Percentiles rank a stretch among this genome's conserved stretches.
Conservation (phyloP, 2,888 invertebrate species). For the Athetis lepigone region DNA sequence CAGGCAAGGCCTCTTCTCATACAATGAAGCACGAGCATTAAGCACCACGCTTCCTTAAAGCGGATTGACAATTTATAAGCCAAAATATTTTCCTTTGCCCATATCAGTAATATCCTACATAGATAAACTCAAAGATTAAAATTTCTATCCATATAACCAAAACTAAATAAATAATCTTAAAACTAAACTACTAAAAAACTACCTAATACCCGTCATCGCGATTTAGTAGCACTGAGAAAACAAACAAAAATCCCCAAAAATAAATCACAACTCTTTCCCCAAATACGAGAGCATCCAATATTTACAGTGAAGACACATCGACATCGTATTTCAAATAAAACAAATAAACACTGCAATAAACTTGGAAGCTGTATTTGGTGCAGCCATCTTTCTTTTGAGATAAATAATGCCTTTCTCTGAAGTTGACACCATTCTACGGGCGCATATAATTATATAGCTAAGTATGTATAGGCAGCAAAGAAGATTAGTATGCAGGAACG, state of each 20-base stretch:
- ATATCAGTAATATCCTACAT: too few species aligned
- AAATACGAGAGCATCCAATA: slow-evolving; percentile 20
- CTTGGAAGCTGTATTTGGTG: slow-evolving; percentile 21
- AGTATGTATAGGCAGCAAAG: too few species aligned
- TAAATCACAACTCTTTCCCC: slow-evolving; percentile 13
- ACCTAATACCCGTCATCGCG: background rate
- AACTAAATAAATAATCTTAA: background rate
- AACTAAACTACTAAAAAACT: background rate
- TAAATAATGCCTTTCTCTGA: slow-evolving; percentile 45
- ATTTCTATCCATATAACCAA: too few species aligned
- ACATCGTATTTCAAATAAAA: slow-evolving; percentile 39
- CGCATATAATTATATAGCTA: slow-evolving; percentile 48
- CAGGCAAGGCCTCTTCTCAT: too few species aligned
- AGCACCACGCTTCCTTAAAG: too few species aligned
- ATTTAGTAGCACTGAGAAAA: background rate
- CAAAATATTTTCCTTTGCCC: too few species aligned
- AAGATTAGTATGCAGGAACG: too few species aligned
- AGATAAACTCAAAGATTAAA: too few species aligned
- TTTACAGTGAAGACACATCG: slow-evolving; percentile 19
- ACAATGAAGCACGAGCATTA: too few species aligned
- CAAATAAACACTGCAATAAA: slow-evolving; percentile 40
- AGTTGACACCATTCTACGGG: slow-evolving; percentile 52
- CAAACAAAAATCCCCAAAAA: background rate
- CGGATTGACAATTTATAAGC: too few species aligned
- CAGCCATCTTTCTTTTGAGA: slow-evolving; percentile 37